A percentile compares a stretch with the other conserved stretches of the same genome.
phyloP scores from a whole-genome alignment of 2,797 vertebrate genomes.

The Chloroceryle amazona region DNA sequence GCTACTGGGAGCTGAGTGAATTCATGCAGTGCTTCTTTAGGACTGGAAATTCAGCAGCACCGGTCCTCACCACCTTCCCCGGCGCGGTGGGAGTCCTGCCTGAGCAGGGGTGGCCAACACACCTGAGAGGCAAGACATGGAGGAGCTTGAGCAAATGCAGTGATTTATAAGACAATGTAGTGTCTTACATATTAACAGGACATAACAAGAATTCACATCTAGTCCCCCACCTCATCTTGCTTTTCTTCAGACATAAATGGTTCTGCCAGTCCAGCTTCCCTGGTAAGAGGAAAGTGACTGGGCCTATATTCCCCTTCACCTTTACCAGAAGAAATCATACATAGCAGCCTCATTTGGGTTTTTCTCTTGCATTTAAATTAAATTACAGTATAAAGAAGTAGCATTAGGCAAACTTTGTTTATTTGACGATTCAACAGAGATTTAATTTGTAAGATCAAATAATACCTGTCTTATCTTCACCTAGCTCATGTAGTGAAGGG shows the following conservation, averaged over 20 bases:
- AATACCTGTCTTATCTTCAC: background rate
- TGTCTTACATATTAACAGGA: rapidly evolving
- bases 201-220: background rate
- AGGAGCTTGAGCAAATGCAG: background rate
- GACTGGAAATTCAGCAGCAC: background rate
- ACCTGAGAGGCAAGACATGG: background rate
- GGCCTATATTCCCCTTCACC: background rate
- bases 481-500: background rate
- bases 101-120: background rate
- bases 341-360: background rate
- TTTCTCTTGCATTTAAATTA: background rate
- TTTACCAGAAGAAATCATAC: background rate
- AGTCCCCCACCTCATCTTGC: background rate
- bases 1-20: background rate
- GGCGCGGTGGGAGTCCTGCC: background rate
- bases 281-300: background rate
- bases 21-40: background rate
- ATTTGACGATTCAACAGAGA: background rate
- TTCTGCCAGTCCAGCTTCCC: background rate
- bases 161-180: background rate
- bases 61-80: rapidly evolving
- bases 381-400: background rate
- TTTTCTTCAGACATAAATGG: background rate
- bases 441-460: background rate
- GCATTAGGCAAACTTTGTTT: background rate